phyloP scores from a whole-genome alignment of 1,140 invertebrate genomes.

The Bicyclus anynana region DNA sequence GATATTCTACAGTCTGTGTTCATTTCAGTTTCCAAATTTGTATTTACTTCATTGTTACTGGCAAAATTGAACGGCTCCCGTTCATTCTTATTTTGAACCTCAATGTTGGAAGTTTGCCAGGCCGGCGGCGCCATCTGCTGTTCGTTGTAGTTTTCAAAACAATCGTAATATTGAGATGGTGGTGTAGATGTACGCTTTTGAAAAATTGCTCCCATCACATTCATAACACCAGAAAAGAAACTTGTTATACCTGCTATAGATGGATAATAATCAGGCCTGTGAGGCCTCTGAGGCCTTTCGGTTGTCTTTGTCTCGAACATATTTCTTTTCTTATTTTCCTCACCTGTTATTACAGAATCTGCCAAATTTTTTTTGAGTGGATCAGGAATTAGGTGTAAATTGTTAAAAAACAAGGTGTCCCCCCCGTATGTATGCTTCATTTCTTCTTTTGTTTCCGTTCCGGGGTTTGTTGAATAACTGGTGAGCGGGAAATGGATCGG shows the following conservation, averaged over 20 bases:
- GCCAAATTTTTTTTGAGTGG: slow-evolving; percentile 60
- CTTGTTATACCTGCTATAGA: slow-evolving; percentile 38
- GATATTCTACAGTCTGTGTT: slow-evolving; percentile 32
- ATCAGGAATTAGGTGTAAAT: slow-evolving; percentile 49
- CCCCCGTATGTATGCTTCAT: slow-evolving; percentile 40
- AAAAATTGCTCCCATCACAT: slow-evolving; percentile 48
- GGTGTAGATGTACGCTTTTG: slow-evolving; percentile 37
- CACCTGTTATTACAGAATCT: slow-evolving; percentile 44
- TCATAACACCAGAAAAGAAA: slow-evolving; percentile 51
- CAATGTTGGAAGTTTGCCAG: slow-evolving; percentile 49
- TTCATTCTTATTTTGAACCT: slow-evolving; percentile 55
- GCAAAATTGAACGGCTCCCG: slow-evolving; percentile 25
- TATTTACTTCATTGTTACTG: slow-evolving; percentile 28
- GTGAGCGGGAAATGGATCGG: slow-evolving; percentile 40
- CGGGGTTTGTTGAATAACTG: slow-evolving; percentile 46
- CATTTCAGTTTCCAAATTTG: slow-evolving; percentile 37
- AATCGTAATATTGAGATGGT: slow-evolving; percentile 44
- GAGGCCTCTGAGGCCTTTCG: slow-evolving; percentile 21
- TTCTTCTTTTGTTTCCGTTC: slow-evolving; percentile 29
- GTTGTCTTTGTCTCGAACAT: slow-evolving; percentile 32
- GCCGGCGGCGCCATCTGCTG: slow-evolving; percentile 29
- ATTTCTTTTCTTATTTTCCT: slow-evolving; percentile 29
- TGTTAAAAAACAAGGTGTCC: slow-evolving; percentile 44
- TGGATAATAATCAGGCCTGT: slow-evolving; percentile 28
- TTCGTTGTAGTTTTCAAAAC: slow-evolving; percentile 36